These are phyloP conservation scores for Drosophila percnosoma DNA, from an alignment of 2,888 invertebrate genomes.

Conservation along the genomic window DNA sequence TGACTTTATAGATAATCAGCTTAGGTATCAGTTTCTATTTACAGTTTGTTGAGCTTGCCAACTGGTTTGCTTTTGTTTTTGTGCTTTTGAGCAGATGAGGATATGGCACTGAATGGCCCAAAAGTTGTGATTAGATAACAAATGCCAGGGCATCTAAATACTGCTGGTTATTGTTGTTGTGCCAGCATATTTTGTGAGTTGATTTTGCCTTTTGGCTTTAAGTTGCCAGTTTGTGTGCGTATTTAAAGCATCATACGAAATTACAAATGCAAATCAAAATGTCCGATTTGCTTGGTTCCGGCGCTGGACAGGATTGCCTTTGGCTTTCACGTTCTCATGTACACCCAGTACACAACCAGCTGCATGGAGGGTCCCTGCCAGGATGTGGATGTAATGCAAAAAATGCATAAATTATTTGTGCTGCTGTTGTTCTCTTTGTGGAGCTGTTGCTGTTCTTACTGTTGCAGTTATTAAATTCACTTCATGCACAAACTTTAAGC, in stretches of 20 bases:
- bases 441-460: neutral
- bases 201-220: conserved; percentile 35
- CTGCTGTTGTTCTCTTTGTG: neutral
- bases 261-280: conserved; percentile 63
- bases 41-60: conserved; percentile 8
- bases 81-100: conserved; percentile 44
- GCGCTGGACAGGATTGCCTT: conserved; percentile 28
- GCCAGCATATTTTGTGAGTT: conserved; percentile 12
- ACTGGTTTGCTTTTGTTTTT: conserved; percentile 40
- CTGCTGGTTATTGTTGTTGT: neutral
- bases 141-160: conserved; percentile 29
- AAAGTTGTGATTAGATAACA: conserved; percentile 52
- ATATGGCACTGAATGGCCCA: conserved; percentile 33
- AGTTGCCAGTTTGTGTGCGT: conserved; percentile 10
- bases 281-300: conserved; percentile 52
- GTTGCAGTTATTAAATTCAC: conserved; percentile 57
- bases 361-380: conserved; percentile 13
- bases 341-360: conserved; percentile 9
- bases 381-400: conserved; percentile 42
- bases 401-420: conserved; percentile 56
- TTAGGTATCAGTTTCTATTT: conserved; percentile 20
- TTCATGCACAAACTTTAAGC: conserved; percentile 46
- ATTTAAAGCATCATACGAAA: conserved; percentile 46
- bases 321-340: conserved; percentile 10
- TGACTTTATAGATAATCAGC: conserved; percentile 32